Percentiles rank a stretch among this genome's conserved stretches.
These are phyloP conservation scores for Andrena bucephala DNA, from an alignment of 2,888 invertebrate genomes.

Conservation along the genomic window DNA sequence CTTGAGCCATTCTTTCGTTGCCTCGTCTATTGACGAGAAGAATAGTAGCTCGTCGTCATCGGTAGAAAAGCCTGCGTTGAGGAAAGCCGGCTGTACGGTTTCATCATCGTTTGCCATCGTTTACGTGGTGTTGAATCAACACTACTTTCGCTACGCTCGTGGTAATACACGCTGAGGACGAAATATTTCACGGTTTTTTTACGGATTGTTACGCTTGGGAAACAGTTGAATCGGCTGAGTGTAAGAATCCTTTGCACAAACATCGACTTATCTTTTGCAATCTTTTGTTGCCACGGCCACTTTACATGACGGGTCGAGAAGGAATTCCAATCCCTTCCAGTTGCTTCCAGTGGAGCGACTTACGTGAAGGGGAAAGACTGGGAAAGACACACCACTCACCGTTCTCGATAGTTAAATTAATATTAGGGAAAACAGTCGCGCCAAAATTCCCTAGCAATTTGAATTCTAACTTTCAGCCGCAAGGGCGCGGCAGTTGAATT, in stretches of 20 bases:
- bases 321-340: neutral
- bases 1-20: constrained; percentile 78
- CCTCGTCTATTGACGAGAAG: constrained; percentile 75
- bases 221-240: neutral
- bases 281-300: neutral
- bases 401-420: neutral
- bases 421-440: constrained; percentile 1
- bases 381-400: neutral
- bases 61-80: neutral
- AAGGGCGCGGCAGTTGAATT: too few relatives aligned
- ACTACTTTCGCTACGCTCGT: neutral
- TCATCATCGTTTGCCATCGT: constrained; percentile 4
- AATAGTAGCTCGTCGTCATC: constrained; percentile 47
- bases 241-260: neutral
- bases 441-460: constrained; percentile 35
- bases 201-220: neutral
- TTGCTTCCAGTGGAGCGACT: neutral
- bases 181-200: neutral
- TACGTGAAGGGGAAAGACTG: constrained; percentile 15
- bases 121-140: constrained; percentile 6
- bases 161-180: neutral
- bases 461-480: neutral
- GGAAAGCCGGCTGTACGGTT: neutral
- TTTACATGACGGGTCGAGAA: neutral
- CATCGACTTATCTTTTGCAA: neutral